Base-by-base conservation (phyloP, 2,888 invertebrate genomes). In the Apocheima hispidaria region DNA sequence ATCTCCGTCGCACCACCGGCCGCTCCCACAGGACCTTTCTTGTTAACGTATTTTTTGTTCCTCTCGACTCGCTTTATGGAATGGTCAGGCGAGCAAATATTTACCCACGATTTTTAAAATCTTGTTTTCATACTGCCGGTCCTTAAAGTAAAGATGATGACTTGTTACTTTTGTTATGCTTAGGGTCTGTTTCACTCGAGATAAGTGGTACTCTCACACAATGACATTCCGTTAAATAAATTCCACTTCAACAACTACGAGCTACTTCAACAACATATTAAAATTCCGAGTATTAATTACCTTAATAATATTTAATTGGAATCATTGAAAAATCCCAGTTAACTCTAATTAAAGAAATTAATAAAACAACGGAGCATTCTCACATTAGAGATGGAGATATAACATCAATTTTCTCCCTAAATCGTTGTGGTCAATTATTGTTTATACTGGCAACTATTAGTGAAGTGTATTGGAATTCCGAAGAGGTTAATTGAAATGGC, bases 1-100 rank as follows among this genome's bases (percentile, higher is more conserved):
- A 83, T 79, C 35, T 75, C 78, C 69, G 63, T 88, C 81, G 86
- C 90, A 75, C 16, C 74, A 63, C 64, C 79, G 88, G 89, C 92
- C 91, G 90, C 92, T 91, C 92, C 92, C 91, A 91, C 91, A 91
- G 92, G 91, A 92, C 84, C 86, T 81, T 81, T 88, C 92, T 92
- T 86, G 92, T 91, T 92, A 89, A 87, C 83, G 81, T 84, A 81
- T 90, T 92, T 92, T 92, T 92, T 91, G 87, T 85, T 88, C 83
- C 84, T 87, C 83, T 87, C 84, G 79, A 71, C 83, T 86, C 79
- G 83, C 85, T 84, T 86, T 85, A 86, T 86, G 83, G 87, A 87
- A 90, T 84, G 90, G 91, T 90, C 89, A 86, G 87, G 83, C 85
- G 78, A 84, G 87, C 92, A 91, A 92, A 92, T 92, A 92, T 92